phyloP scores from a whole-genome alignment of 2,888 invertebrate genomes.

The Endotricha flammealis region DNA sequence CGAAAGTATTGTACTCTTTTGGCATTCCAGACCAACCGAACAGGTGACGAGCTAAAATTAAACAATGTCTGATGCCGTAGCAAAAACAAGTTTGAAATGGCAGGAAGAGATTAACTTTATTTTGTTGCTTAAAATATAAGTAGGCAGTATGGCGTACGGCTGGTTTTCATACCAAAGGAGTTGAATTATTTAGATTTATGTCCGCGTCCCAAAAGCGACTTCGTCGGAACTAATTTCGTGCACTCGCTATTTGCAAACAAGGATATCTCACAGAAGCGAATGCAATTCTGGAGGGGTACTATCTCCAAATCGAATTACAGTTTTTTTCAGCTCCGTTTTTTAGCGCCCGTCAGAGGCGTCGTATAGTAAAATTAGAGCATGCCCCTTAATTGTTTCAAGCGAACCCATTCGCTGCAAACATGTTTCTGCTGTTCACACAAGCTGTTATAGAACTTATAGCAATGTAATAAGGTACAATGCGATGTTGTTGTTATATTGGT shows the following conservation, averaged over 20 bases:
- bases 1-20: too few species aligned
- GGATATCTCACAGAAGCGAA: slow-evolving; percentile 27
- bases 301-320: slow-evolving; percentile 45
- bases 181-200: too few species aligned
- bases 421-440: not conserved
- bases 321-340: slow-evolving; percentile 40
- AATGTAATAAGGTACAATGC: slow-evolving; percentile 16
- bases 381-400: slow-evolving; percentile 51
- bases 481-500: slow-evolving; percentile 24
- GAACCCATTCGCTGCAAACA: slow-evolving; percentile 30
- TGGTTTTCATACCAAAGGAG: too few species aligned
- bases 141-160: too few species aligned
- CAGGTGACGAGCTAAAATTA: too few species aligned
- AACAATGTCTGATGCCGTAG: too few species aligned
- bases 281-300: slow-evolving; percentile 31
- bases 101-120: too few species aligned
- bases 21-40: too few species aligned
- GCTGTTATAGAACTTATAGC: slow-evolving; percentile 18
- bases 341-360: slow-evolving; percentile 35
- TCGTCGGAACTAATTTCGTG: not conserved
- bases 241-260: slow-evolving; percentile 13
- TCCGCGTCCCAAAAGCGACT: not conserved
- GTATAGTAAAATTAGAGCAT: slow-evolving; percentile 58
- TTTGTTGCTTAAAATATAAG: too few species aligned
- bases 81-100: too few species aligned